Base-by-base conservation (phyloP, 2,888 invertebrate species). In the Ptychoptera contaminata region DNA sequence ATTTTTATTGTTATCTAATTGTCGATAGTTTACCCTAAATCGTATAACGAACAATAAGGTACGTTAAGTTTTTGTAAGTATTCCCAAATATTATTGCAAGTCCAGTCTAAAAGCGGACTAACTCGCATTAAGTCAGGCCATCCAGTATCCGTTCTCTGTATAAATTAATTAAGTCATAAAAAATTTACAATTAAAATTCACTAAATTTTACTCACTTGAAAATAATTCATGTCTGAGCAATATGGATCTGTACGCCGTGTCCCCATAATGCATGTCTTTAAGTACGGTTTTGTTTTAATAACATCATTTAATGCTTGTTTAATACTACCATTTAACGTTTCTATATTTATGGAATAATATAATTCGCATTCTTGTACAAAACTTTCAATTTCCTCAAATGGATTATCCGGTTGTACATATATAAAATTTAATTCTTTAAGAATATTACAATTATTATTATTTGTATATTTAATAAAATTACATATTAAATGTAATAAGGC, bases 41-140 rank as follows among this genome's bases (percentile, higher is more conserved):
- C 84, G 61, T 98, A 98, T 0, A 98, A 70, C 32, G 72, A 69
- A 61, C 97, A 98, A 60, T 96, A 98, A 16, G 92, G 86, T 45
- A 97, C 78, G 47, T 77, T 71, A 43, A 83, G 72, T 37, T 73
- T 69, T 16, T 84, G 65, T 6, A 97, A 71, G 58, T 92, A 93
- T 45, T 76, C 72, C 98, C 98, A 98, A 47, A 98, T 78, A 57
- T 94, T 82, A 23, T 75, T 74, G 61, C 92, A 96, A 9, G 73
- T 74, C 96, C 96, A 97, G 55, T 90, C 78, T n/a, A 97, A 68
- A 12, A 97, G 66, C 0, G 96, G 96, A 56, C 78, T 87, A 5
- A 94, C 80, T 40, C 97, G 71, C 72, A 93, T 78, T 50, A 93
- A 68, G 54, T 77, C 73, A 0, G 97, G 96, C 97, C 97, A 98